Conservation (phyloP, 1,140 invertebrate species). For the Tetragnatha versicolor region DNA sequence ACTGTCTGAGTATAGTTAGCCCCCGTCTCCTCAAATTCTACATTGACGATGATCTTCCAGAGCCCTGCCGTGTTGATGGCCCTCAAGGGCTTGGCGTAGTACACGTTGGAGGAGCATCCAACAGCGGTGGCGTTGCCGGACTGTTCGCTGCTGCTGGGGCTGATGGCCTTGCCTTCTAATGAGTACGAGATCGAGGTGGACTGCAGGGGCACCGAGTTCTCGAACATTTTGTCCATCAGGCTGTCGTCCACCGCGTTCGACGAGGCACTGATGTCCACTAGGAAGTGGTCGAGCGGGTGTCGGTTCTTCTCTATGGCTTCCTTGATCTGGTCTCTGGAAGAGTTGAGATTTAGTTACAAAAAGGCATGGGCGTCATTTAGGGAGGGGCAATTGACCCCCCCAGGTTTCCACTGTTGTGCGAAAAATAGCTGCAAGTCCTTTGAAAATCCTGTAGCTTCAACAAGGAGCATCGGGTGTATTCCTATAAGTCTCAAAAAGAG, state of each 20-base stretch:
- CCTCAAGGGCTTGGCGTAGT: constrained; percentile 81
- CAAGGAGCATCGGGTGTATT: too few relatives aligned
- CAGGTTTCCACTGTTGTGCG: too few relatives aligned
- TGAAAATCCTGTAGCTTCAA: too few relatives aligned
- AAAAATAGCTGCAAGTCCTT: too few relatives aligned
- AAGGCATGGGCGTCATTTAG: too few relatives aligned
- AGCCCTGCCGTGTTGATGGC: constrained; percentile 78
- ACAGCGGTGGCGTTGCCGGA: background rate
- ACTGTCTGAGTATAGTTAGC: constrained; percentile 78
- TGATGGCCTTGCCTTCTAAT: constrained; percentile 29
- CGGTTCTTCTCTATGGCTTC: constrained; percentile 38
- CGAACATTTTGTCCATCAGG: constrained; percentile 11
- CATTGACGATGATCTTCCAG: constrained; percentile 89
- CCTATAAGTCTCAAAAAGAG: too few relatives aligned
- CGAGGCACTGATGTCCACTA: constrained; percentile 45
- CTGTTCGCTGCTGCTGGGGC: background rate
- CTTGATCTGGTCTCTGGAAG: constrained; percentile 23
- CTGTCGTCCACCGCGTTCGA: constrained; percentile 28
- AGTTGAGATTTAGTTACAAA: too few relatives aligned
- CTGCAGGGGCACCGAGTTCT: constrained; percentile 23
- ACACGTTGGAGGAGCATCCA: constrained; percentile 76
- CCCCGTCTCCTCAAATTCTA: constrained; percentile 65
- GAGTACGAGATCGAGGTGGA: constrained; percentile 37
- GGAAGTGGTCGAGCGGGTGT: constrained; percentile 43
- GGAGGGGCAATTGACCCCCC: too few relatives aligned